Base-by-base conservation (phyloP, 2,113 vertebrate genomes). In the Aramus guarauna region DNA sequence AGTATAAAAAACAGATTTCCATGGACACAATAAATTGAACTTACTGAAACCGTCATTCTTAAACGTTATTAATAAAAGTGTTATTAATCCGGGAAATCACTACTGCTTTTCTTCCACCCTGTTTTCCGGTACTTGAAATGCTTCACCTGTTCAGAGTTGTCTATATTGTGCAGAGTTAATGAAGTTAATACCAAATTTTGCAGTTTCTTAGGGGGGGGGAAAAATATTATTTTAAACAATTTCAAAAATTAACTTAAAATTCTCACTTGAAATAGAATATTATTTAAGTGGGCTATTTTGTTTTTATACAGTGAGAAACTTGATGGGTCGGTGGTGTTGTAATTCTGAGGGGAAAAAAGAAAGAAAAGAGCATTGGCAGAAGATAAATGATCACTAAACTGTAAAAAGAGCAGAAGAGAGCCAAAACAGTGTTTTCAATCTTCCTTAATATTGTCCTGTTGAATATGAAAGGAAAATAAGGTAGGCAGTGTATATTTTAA, bases 51-150 rank as follows among this genome's bases (percentile, higher is more conserved):
- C 26, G 4, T 85, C 27, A 21, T 92, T 92, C 80, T 75, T 86
- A 37, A 80, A 55, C 6, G 7, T 53, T 89, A 39, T 71, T 88
- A 97, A 95, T 96, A 92, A 95, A 97, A 75, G 2, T 17, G 22
- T 75, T 89, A 23, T 76, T 81, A 68, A 85, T 78, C 30, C 91
- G 53, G 24, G 73, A 79, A 89, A 26, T 77, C 9, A 39, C 48
- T 82, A 45, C 39, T 9, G 41, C 27, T 82, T 74, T 88, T 82
- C 53, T 96, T 90, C 88, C 1, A 6, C 22, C 16, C 15, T 1
- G 0, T 90, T 79, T 90, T 95, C 45, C 37, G 48, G 2, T 85
- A 26, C 11, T 75, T 78, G 12, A 66, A 87, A 55, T 81, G 39
- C 30, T 64, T 95, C 24, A 36, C 4, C 41, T 74, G 6, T 59